phyloP scores from a whole-genome alignment of 2,797 vertebrate genomes.

The Pipistrellus pygmaeus region DNA sequence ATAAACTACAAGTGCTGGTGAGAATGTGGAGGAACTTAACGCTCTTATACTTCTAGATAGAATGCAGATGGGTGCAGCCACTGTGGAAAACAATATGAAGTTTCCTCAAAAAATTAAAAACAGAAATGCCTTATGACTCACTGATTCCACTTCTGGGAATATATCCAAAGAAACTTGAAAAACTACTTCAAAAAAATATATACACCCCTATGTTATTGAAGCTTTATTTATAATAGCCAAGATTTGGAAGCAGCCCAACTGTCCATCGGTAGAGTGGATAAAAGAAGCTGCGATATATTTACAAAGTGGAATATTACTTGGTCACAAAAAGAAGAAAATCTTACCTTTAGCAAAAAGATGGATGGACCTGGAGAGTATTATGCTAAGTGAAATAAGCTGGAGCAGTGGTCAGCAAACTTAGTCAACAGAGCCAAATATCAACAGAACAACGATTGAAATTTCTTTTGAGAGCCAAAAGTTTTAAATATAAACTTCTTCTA shows the following conservation, averaged over 20 bases:
- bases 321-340: neutral
- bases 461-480: too few relatives aligned
- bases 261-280: neutral
- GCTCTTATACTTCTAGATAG: neutral
- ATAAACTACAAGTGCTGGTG: neutral
- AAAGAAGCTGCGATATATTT: neutral
- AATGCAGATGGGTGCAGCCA: neutral
- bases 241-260: neutral
- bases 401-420: too few relatives aligned
- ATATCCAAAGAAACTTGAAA: neutral
- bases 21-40: neutral
- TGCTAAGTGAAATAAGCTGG: neutral
- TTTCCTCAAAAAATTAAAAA: neutral
- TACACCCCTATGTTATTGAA: neutral
- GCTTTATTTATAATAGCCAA: neutral
- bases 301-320: neutral
- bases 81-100: neutral
- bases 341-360: neutral
- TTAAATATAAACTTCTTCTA: too few relatives aligned
- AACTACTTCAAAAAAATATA: neutral
- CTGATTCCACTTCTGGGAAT: neutral
- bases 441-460: too few relatives aligned
- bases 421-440: too few relatives aligned
- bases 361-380: neutral
- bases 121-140: neutral